Percentiles rank a stretch among this genome's conserved stretches.
These are phyloP conservation scores for Machimus atricapillus DNA, from an alignment of 2,888 invertebrate genomes.

Conservation along the genomic window DNA sequence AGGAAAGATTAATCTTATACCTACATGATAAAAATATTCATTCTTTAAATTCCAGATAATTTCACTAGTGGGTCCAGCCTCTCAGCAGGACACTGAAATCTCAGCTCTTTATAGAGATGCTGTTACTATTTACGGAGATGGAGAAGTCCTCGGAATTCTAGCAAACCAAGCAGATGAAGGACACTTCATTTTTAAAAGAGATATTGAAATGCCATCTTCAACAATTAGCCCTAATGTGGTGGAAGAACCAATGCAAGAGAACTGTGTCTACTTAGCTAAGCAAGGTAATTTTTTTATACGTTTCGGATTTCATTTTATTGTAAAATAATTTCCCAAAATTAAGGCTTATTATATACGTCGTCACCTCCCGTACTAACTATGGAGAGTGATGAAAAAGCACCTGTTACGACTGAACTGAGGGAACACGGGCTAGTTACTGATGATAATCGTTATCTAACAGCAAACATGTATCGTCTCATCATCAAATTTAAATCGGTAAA, in stretches of 20 bases:
- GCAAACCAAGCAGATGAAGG: conserved; percentile 61
- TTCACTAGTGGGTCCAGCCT: conserved; percentile 67
- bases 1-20: background rate
- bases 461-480: conserved; percentile 1
- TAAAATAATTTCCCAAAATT: conserved; percentile 51
- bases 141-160: conserved; percentile 67
- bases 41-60: conserved; percentile 62
- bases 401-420: conserved; percentile 60
- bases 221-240: conserved; percentile 53
- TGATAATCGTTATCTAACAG: conserved; percentile 50
- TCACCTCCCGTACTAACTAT: conserved; percentile 64
- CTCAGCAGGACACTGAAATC: conserved; percentile 69
- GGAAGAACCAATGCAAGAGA: conserved; percentile 59
- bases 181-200: conserved; percentile 57
- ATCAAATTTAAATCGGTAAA: background rate
- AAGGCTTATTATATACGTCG: conserved; percentile 65
- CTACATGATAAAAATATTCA: background rate
- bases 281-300: background rate
- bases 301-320: background rate
- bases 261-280: conserved; percentile 63
- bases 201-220: conserved; percentile 48
- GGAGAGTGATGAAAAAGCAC: conserved; percentile 49
- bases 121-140: conserved; percentile 67
- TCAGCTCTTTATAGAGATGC: conserved; percentile 67
- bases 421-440: conserved; percentile 57